Percentiles rank a stretch among this genome's conserved stretches.
phyloP scores from a whole-genome alignment of 2,888 invertebrate genomes.

The Frankliniella intonsa region DNA sequence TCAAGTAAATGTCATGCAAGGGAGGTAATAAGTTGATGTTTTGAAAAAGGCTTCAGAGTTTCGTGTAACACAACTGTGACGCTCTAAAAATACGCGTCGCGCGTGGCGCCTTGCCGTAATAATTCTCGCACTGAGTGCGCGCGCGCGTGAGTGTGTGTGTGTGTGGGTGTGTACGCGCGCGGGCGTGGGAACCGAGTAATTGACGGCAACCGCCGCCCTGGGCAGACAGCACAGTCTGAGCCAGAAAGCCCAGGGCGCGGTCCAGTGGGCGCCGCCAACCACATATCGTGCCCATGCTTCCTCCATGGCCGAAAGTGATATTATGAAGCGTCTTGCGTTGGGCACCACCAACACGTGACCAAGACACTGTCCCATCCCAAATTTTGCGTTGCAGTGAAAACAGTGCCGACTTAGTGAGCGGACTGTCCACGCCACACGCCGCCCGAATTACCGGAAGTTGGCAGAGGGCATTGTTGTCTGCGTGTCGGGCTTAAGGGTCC shows the following conservation, averaged over 20 bases:
- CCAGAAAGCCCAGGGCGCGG: not conserved
- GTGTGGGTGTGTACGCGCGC: not conserved
- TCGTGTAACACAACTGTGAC: no score
- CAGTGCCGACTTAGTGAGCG: not conserved
- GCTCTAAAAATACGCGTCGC: not conserved
- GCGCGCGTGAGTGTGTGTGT: not conserved
- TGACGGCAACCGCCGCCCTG: not conserved
- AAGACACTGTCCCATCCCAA: no score
- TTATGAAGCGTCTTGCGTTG: no score
- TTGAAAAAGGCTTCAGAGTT: no score
- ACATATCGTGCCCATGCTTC: no score
- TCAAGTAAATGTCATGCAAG: no score
- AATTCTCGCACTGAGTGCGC: not conserved
- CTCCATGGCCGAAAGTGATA: no score
- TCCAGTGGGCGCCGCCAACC: not conserved
- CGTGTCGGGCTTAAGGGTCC: not conserved
- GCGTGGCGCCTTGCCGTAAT: not conserved
- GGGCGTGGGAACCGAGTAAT: slow-evolving; percentile 5
- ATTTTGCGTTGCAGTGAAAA: no score
- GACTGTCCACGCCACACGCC: not conserved
- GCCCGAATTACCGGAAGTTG: no score
- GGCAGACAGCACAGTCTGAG: not conserved
- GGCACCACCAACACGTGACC: no score
- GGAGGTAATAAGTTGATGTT: no score
- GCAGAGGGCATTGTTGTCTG: slow-evolving; percentile 11